Conservation (phyloP, 2,113 vertebrate genomes). For the Spea bombifrons region DNA sequence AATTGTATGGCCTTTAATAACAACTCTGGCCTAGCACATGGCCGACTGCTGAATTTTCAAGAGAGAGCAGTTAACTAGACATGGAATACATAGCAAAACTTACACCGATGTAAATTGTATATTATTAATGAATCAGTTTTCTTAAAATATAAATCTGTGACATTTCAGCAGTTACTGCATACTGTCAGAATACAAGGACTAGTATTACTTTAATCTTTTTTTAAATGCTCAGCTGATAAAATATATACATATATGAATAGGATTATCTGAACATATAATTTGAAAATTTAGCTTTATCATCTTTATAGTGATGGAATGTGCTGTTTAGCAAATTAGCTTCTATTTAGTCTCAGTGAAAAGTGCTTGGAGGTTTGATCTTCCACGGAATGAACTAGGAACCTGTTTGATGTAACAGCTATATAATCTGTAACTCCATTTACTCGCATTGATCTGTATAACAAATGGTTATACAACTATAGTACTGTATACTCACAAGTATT, state of each 20-base stretch:
- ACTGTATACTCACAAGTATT: slow-evolving; percentile 4
- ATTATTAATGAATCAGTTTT: too few species aligned
- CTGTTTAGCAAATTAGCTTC: slow-evolving; percentile 7
- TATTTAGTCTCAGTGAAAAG: slow-evolving; percentile 8
- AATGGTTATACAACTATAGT: slow-evolving; percentile 1
- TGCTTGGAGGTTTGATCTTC: slow-evolving; percentile 14
- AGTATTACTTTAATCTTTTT: not conserved
- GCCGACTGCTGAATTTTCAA: too few species aligned
- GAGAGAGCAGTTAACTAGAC: too few species aligned
- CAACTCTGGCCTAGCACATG: too few species aligned
- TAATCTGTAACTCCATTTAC: slow-evolving; percentile 25
- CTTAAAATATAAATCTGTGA: too few species aligned
- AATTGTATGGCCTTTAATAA: too few species aligned
- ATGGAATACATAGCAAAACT: too few species aligned
- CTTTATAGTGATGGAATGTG: not conserved
- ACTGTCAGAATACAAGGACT: not conserved
- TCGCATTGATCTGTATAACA: slow-evolving; percentile 28
- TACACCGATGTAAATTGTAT: too few species aligned
- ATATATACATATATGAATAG: not conserved
- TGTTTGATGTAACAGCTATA: slow-evolving; percentile 35
- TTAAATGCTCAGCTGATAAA: not conserved
- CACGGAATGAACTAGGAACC: slow-evolving; percentile 19
- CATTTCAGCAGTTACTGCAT: too few species aligned
- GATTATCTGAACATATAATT: not conserved
- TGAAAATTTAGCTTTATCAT: not conserved